Conservation (phyloP, 1,140 invertebrate genomes). For the Drosophila biarmipes region DNA sequence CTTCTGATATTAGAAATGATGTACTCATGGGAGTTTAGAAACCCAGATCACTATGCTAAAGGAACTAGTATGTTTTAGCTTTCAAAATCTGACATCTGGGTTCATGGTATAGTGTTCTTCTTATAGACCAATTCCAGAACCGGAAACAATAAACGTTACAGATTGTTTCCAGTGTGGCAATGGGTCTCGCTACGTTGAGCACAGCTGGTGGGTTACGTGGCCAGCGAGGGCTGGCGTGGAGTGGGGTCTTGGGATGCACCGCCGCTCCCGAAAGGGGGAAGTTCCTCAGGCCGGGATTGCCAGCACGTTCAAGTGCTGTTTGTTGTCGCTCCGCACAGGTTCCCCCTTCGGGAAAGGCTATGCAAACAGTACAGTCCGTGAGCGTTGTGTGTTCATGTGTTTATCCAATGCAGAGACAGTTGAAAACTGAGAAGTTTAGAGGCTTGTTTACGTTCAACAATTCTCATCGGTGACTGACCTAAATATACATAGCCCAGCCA, state of each 20-base stretch:
- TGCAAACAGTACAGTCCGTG: slow-evolving; percentile 24
- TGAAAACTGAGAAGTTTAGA: slow-evolving; percentile 2
- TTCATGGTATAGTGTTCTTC: too few relatives aligned
- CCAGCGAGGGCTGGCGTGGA: slow-evolving; percentile 3
- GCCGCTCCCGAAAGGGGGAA: slow-evolving; percentile 24
- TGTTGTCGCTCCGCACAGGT: slow-evolving; percentile 30
- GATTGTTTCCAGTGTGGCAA: slow-evolving; percentile 2
- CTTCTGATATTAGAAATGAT: too few relatives aligned
- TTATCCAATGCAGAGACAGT: slow-evolving; percentile 10
- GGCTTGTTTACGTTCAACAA: slow-evolving; percentile 5
- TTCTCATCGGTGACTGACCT: slow-evolving; percentile 4
- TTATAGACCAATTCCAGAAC: too few relatives aligned
- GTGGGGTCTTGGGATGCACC: slow-evolving; percentile 27
- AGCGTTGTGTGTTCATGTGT: slow-evolving; percentile 13
- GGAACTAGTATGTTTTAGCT: too few relatives aligned
- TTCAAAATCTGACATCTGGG: too few relatives aligned
- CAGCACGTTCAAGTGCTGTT: slow-evolving; percentile 45
- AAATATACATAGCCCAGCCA: background rate
- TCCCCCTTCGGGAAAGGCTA: slow-evolving; percentile 19
- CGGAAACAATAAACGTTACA: background rate
- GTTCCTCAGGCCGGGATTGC: slow-evolving; percentile 18
- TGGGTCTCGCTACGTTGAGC: slow-evolving; percentile 34
- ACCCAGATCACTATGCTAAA: too few relatives aligned
- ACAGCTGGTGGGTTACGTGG: slow-evolving; percentile 14
- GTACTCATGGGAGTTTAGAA: too few relatives aligned